Evolutionary conservation across 2,888 invertebrate genomes (phyloP).

Genomic region (Morpho deidamia): DNA sequence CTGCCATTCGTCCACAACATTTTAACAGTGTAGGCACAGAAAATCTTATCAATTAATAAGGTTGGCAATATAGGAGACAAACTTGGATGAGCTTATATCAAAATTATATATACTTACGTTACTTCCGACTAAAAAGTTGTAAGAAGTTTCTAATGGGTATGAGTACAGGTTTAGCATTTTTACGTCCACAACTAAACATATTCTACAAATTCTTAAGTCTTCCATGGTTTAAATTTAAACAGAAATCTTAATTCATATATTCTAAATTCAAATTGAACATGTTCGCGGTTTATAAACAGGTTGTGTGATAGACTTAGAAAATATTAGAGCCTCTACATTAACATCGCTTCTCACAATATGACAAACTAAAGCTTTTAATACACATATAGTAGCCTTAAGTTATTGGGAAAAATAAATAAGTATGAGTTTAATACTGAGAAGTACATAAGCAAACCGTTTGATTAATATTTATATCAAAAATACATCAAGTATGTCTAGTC

Average conservation of each 20-base stretch:
- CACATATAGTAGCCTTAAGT: neutral
- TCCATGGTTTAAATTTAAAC: constrained; percentile 38
- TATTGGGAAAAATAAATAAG: constrained; percentile 6
- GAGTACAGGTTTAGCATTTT: constrained; percentile 47
- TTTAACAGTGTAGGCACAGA: neutral
- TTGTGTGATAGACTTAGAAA: constrained; percentile 54
- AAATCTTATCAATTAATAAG: neutral
- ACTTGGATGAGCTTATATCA: neutral
- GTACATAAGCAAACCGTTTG: neutral
- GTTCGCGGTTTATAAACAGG: constrained; percentile 39
- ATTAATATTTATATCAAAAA: constrained; percentile 21
- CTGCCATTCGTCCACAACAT: no score
- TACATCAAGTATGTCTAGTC: constrained; percentile 49
- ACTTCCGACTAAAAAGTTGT: constrained; percentile 44
- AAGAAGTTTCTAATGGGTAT: constrained; percentile 48
- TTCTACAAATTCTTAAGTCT: constrained; percentile 52
- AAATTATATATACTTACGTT: constrained; percentile 40
- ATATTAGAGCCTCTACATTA: constrained; percentile 53
- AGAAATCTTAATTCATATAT: neutral
- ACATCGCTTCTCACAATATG: neutral
- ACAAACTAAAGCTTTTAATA: neutral
- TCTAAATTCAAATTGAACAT: constrained; percentile 31
- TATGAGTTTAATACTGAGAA: constrained; percentile 16
- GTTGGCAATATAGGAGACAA: no score
- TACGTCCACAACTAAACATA: constrained; percentile 53